Conservation (phyloP, 2,888 invertebrate genomes). For the Idaea biselata region DNA sequence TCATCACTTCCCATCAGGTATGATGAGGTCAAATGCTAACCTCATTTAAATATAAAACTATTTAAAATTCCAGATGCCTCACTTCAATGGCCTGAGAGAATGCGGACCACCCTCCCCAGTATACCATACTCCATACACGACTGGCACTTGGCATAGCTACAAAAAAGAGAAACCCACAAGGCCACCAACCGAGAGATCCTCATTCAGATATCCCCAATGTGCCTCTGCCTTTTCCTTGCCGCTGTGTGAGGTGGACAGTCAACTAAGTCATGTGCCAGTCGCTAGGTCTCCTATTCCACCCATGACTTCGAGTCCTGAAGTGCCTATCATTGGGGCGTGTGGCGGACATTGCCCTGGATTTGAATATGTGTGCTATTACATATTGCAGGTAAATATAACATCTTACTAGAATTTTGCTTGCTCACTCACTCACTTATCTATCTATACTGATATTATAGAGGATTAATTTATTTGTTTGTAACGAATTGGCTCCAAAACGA, state of each 20-base stretch:
- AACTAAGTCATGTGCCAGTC: constrained; percentile 42
- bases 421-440: too few species aligned
- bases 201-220: constrained; percentile 65
- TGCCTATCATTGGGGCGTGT: constrained; percentile 83
- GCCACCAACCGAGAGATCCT: constrained; percentile 42
- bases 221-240: constrained; percentile 71
- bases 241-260: constrained; percentile 55
- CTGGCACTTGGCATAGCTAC: constrained; percentile 62
- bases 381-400: constrained; percentile 78
- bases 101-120: constrained; percentile 72
- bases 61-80: constrained; percentile 58
- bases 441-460: too few species aligned
- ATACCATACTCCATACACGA: constrained; percentile 72
- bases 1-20: too few species aligned
- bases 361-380: constrained; percentile 86
- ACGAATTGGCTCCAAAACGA: too few species aligned
- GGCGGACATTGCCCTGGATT: constrained; percentile 85
- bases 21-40: too few species aligned
- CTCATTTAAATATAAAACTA: neutral
- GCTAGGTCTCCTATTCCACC: constrained; percentile 60
- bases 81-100: constrained; percentile 58
- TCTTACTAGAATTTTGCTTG: neutral
- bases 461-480: too few species aligned
- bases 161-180: constrained; percentile 51
- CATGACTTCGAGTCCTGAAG: constrained; percentile 68